Base-by-base conservation (phyloP, 2,888 invertebrate genomes). In the Eumacrocentrus americanus region DNA sequence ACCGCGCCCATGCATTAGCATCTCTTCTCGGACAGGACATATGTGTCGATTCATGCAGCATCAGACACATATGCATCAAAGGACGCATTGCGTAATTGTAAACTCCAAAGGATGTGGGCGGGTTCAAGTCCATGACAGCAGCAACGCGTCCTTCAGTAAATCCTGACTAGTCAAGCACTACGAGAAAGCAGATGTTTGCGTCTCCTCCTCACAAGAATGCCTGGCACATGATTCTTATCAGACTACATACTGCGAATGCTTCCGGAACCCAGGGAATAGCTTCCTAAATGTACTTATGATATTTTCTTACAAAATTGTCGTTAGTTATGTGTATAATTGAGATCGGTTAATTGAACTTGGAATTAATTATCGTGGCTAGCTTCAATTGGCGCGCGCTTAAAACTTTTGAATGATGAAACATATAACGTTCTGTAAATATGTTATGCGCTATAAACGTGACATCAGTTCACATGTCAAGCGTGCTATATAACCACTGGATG, bases 101-200 rank as follows among this genome's bases (percentile, higher is more conserved):
- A 75, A 73, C 73, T 23, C 57, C 56, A 69, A 68, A 71, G 75
- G 77, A 77, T 74, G 76, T 75, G 71, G 74, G 77, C 76, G 76
- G 72, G 69, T 67, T 71, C 53, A 50, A 64, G 61, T 51, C 58
- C 58, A 56, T 59, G 64, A 67, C 60, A 65, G 70, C 53, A 65
- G 61, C 54, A 46, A 56, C 35, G 40, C 29, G 40, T 46, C 60
- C 53, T 59, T 63, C 55, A 56, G 16, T 58, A 63, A 59, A 58
- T 56, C 58, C 63, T 64, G 63, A 68, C 70, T 74, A 72, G 74
- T 76, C 72, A 71, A 68, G 60, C 38, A 37, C 34, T 48, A 48
- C 38, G 20, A 48, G 35, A 18, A 22, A 59, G 54, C 59, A 57
- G 57, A 61, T 61, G 58, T 54, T 54, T 44, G 18, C 12, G 22